Evolutionary conservation across 2,888 invertebrate species (phyloP).

Genomic region (Cheilosia vulpina): DNA sequence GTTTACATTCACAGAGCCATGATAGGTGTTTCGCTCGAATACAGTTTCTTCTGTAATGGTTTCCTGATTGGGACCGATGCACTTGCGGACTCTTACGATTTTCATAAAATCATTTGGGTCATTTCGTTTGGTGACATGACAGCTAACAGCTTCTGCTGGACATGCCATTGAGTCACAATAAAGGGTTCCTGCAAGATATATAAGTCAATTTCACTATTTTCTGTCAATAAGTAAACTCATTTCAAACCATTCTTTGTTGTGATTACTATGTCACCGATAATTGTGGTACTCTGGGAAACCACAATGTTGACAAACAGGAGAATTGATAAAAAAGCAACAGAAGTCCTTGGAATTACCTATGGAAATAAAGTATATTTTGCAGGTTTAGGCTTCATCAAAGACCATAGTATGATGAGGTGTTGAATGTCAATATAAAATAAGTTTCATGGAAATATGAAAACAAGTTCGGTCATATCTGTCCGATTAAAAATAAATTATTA

Average conservation of each 20-base stretch:
- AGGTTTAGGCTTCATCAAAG: no score
- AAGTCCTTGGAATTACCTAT: background rate
- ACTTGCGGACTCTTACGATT: conserved; percentile 35
- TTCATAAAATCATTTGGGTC: conserved; percentile 34
- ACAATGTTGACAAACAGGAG: background rate
- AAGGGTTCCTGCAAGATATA: conserved; percentile 14
- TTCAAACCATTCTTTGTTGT: background rate
- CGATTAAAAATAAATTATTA: no score
- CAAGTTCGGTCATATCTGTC: no score
- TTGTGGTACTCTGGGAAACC: no score
- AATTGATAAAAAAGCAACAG: background rate
- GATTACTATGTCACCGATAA: no score
- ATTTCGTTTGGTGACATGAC: conserved; percentile 48
- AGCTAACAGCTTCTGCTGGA: conserved; percentile 4
- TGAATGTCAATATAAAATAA: no score
- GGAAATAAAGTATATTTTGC: background rate
- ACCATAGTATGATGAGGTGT: no score
- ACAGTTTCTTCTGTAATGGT: conserved; percentile 17
- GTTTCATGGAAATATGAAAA: no score
- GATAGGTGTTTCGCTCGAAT: conserved; percentile 8
- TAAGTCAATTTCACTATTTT: background rate
- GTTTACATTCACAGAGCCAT: conserved; percentile 18
- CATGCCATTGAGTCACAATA: conserved; percentile 60
- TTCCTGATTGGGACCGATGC: conserved; percentile 1
- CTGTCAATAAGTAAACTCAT: background rate